Conservation (phyloP, 2,888 invertebrate genomes). For the Timandra comae region DNA sequence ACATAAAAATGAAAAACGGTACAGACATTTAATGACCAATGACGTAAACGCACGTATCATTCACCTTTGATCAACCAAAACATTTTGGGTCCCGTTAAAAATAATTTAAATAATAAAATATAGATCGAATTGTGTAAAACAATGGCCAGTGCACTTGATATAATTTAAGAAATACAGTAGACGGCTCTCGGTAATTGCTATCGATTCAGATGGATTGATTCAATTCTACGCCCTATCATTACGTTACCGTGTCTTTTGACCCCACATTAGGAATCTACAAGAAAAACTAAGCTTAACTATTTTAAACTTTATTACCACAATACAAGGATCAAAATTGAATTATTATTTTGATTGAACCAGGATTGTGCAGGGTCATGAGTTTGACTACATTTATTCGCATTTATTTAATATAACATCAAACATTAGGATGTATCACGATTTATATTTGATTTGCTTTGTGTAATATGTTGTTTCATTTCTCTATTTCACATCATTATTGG, state of each 20-base stretch:
- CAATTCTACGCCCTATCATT: conserved; percentile 58
- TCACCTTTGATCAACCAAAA: conserved; percentile 28
- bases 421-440: conserved; percentile 52
- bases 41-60: conserved; percentile 23
- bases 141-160: conserved; percentile 42
- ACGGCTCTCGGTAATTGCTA: conserved; percentile 32
- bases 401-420: conserved; percentile 34
- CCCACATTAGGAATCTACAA: conserved; percentile 30
- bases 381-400: conserved; percentile 42
- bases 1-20: too few species aligned
- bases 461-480: conserved; percentile 29
- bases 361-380: conserved; percentile 26
- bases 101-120: conserved; percentile 28
- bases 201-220: conserved; percentile 45
- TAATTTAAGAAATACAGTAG: conserved; percentile 35
- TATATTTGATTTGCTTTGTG: conserved; percentile 30
- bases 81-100: conserved; percentile 23
- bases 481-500: conserved; percentile 24
- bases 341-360: conserved; percentile 5
- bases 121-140: conserved; percentile 41
- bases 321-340: conserved; percentile 6
- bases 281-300: too few species aligned
- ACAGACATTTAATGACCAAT: too few species aligned
- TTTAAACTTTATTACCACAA: too few species aligned
- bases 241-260: conserved; percentile 65